Evolutionary conservation across 2,888 invertebrate species (phyloP), one percentile per base, ranked within the genome.

Genomic region (Lapara coniferarum): DNA sequence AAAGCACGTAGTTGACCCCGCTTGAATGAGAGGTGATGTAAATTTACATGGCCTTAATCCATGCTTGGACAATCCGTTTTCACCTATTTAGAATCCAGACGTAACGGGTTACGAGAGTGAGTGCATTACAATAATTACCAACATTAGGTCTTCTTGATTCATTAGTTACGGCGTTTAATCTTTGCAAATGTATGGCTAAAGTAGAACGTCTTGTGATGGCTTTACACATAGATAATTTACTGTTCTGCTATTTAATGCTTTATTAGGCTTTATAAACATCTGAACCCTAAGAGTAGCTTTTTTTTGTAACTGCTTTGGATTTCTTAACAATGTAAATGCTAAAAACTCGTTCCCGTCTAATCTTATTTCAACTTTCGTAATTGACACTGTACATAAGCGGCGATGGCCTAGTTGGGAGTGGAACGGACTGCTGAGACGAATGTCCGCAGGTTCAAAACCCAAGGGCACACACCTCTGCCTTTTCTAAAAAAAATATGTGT

Each of bases 141-240:
- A 6, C 59, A 59, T 59, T 59, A 46, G 59, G 59, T 59, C 10
- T 55, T 46, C 59, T 59, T 16, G 16, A 12, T 44, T 59, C 59
- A 46, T 16, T 16, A 55, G 37, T 10, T 37, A 59, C 44, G 7
- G 16, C 44, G 44, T 16, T 16, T 44, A 55, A 30, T 5, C 55
- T 19, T 7, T 30, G 10, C 59, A 59, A 59, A 59, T 46, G 44
- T 16, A 46, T 16, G 16, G 44, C 16, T 10, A 12, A 13, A 46
- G 16, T 46, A 16, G 44, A 44, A 10, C 16, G 16, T 8, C 16
- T n/a, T 46, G 10, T 16, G 46, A 46, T 46, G 46, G 16, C 44
- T 59, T 16, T 16, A 59, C 44, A n/a, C 44, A n/a, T 58, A 44
- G 44, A 2, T 25, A 5, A 30, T 58, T 44, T 44, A 13, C 25